Evolutionary conservation across 2,797 vertebrate genomes (phyloP).

Genomic region (Rhodeus uyekii): DNA sequence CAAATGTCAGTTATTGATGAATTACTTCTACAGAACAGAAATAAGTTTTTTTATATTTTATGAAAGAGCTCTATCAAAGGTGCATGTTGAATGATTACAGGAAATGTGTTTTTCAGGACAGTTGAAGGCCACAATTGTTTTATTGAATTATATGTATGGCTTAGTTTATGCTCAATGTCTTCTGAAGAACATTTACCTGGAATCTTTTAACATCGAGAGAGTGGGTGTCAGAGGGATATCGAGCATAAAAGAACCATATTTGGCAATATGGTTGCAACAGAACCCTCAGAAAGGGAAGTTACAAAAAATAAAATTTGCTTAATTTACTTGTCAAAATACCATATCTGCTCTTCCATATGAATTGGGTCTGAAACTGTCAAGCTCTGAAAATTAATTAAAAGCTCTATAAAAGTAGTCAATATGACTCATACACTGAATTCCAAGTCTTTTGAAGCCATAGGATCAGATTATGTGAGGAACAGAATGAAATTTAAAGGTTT

Average conservation of each 20-base stretch:
- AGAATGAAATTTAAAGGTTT: background rate
- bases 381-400: constrained; percentile 5
- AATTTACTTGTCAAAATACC: background rate
- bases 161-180: background rate
- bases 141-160: background rate
- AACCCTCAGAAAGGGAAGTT: background rate
- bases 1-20: constrained; percentile 1
- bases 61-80: background rate
- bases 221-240: background rate
- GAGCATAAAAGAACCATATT: background rate
- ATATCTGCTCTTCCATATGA: background rate
- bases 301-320: background rate
- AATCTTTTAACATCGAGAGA: background rate
- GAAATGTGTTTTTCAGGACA: background rate
- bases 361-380: background rate
- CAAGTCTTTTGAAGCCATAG: background rate
- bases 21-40: background rate
- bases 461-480: background rate
- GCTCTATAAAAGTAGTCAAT: background rate
- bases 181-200: background rate
- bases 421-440: background rate
- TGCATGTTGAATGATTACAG: constrained; percentile 9
- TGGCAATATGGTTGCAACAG: background rate
- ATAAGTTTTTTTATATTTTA: constrained; percentile 4
- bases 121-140: background rate